A percentile compares a stretch with the other conserved stretches of the same genome.
These are phyloP conservation scores for Callyntrura sp. DNA, from an alignment of 2,888 invertebrate genomes.

Conservation along the genomic window DNA sequence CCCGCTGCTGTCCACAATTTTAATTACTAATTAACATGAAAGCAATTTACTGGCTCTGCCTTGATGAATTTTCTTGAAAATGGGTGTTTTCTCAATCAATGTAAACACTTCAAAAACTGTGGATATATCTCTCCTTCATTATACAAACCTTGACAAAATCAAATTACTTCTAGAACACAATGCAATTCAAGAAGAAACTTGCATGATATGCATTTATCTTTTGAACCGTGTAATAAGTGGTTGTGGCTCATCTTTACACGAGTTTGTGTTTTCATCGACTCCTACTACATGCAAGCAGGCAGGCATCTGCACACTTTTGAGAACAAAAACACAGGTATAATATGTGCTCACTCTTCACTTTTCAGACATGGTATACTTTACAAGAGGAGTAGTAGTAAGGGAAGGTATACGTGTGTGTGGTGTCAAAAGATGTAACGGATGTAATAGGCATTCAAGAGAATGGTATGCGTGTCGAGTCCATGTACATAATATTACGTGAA, in stretches of 20 bases:
- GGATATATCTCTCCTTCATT: conserved; percentile 22
- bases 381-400: background rate
- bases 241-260: conserved; percentile 43
- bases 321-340: background rate
- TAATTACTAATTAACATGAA: conserved; percentile 77
- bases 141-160: conserved; percentile 56
- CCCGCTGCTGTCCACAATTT: conserved; percentile 75
- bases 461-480: background rate
- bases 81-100: conserved; percentile 77
- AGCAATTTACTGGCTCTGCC: conserved; percentile 73
- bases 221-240: conserved; percentile 61
- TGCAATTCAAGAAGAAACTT: conserved; percentile 40
- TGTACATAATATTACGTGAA: background rate
- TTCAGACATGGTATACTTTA: background rate
- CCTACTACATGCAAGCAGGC: background rate
- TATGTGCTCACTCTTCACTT: background rate
- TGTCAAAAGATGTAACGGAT: background rate
- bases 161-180: conserved; percentile 55
- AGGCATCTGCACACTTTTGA: too few species aligned
- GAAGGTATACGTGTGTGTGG: conserved; percentile 23
- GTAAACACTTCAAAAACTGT: conserved; percentile 70
- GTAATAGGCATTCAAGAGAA: conserved; percentile 26
- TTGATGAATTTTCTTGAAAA: conserved; percentile 76
- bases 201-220: conserved; percentile 58
- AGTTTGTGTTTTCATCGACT: background rate